phyloP scores from a whole-genome alignment of 1,140 invertebrate genomes.

The Drosophila melanogaster region Release_6_plus_ISO1_MT NT_033777.3:22336001-22336500 shows the following conservation, averaged over 20 bases:
- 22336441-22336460: conserved; percentile 33
- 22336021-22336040: conserved; percentile 36
- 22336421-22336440: conserved; percentile 54
- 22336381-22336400: no score
- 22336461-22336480: neutral
- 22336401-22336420: neutral
- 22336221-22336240: conserved; percentile 2
- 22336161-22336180: conserved; percentile 23
- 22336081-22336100: conserved; percentile 28
- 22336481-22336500: conserved; percentile 15
- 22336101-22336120: conserved; percentile 49
- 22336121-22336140: conserved; percentile 74
- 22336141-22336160: conserved; percentile 37
- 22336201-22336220: conserved; percentile 28
- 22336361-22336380: neutral
- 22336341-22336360: conserved; percentile 71
- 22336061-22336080: conserved; percentile 55
- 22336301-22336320: conserved; percentile 80
- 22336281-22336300: conserved; percentile 40
- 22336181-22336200: conserved; percentile 54
- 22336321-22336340: conserved; percentile 72
- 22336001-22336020: conserved; percentile 34
- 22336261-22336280: conserved; percentile 45
- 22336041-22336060: conserved; percentile 80
- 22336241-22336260: conserved; percentile 56